These are phyloP conservation scores for Perithous albicinctus DNA, from an alignment of 2,888 invertebrate genomes.

Conservation along the genomic window DNA sequence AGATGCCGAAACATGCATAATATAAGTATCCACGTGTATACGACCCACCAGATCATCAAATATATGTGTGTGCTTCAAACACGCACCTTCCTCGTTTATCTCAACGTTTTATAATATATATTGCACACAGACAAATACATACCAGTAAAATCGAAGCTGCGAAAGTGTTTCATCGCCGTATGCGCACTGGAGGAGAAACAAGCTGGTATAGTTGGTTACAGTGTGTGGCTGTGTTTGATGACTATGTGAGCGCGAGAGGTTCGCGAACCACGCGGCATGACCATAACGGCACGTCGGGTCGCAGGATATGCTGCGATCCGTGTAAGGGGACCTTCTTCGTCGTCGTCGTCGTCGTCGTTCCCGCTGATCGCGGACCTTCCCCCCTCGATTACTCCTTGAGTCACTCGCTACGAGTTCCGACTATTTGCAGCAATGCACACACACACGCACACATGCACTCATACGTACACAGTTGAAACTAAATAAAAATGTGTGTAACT, in stretches of 20 bases:
- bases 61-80: not conserved
- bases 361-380: conserved; percentile 37
- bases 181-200: not conserved
- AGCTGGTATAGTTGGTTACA: not conserved
- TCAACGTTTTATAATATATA: not conserved
- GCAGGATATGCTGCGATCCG: conserved; percentile 65
- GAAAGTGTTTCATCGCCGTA: not conserved
- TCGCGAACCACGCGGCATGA: conserved; percentile 61
- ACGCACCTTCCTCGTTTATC: not conserved
- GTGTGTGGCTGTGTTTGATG: not conserved
- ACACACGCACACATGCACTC: not conserved
- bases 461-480: no score
- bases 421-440: conserved; percentile 25
- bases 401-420: conserved; percentile 43
- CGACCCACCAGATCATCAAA: conserved; percentile 19
- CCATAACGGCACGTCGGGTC: conserved; percentile 69
- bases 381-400: conserved; percentile 30
- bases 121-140: not conserved
- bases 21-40: conserved; percentile 23
- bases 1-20: conserved; percentile 4
- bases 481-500: no score
- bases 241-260: conserved; percentile 51
- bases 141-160: not conserved
- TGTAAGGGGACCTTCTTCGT: conserved; percentile 65
- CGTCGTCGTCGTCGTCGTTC: conserved; percentile 52